Evolutionary conservation across 2,888 invertebrate genomes (phyloP).

Genomic region (Tipula vernalis): DNA sequence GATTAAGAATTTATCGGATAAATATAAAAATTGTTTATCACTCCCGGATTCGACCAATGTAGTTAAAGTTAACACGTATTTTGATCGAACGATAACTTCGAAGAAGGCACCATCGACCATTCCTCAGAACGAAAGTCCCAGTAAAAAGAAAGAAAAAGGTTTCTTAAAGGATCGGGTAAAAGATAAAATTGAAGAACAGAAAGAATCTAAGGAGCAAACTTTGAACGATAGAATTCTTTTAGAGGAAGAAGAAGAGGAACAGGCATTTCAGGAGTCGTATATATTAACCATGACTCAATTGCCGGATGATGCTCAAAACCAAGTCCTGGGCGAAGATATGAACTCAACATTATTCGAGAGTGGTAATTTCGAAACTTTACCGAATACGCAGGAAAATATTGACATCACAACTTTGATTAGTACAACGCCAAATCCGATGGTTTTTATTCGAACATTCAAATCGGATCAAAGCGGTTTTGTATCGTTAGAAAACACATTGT

Average conservation of each 20-base stretch:
- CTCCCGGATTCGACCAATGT: conserved; percentile 17
- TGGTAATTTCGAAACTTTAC: conserved; percentile 41
- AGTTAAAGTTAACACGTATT: conserved; percentile 24
- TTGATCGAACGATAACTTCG: conserved; percentile 16
- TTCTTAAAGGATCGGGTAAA: conserved; percentile 13
- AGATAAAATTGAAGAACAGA: conserved; percentile 7
- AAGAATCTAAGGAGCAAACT: conserved; percentile 13
- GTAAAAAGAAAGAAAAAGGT: conserved; percentile 10
- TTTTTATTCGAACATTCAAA: conserved; percentile 68
- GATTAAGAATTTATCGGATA: conserved; percentile 43
- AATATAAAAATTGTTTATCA: conserved; percentile 35
- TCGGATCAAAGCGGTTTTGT: conserved; percentile 52
- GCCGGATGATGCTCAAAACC: conserved; percentile 12
- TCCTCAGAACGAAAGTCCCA: not conserved
- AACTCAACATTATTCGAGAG: conserved; percentile 24
- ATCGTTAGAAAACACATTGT: conserved; percentile 56
- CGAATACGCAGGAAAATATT: conserved; percentile 47
- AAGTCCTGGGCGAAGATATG: conserved; percentile 15
- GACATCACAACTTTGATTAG: conserved; percentile 46
- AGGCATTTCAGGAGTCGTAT: conserved; percentile 47
- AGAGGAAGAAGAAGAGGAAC: conserved; percentile 5
- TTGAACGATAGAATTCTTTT: conserved; percentile 15
- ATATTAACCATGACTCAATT: conserved; percentile 56
- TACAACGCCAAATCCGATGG: conserved; percentile 47
- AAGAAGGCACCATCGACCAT: not conserved